Evolutionary conservation across 2,797 vertebrate species (phyloP).

Genomic region (Myotis vivesi): DNA sequence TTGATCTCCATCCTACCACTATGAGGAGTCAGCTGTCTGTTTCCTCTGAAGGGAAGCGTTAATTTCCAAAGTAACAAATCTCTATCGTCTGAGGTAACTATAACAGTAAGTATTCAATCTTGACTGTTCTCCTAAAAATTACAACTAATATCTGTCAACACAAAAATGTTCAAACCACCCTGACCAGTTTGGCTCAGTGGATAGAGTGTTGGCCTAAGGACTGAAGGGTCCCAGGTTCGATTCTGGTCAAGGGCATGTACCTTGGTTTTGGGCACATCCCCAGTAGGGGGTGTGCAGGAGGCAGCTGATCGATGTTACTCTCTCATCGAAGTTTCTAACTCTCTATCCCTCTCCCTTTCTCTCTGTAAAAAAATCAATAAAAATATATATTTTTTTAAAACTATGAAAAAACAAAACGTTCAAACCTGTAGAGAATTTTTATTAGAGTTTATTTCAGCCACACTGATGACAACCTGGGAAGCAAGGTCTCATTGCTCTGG

Average conservation of each 20-base stretch:
- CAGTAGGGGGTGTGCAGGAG: no score
- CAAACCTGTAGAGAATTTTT: background rate
- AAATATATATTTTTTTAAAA: no score
- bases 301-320: no score
- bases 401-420: background rate
- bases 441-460: background rate
- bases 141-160: background rate
- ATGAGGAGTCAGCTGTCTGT: background rate
- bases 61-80: background rate
- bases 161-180: background rate
- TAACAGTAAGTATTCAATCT: background rate
- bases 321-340: no score
- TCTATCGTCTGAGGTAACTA: background rate
- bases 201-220: no score
- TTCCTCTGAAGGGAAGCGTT: background rate
- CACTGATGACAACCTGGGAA: background rate
- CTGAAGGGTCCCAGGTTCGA: no score
- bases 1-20: background rate
- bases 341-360: no score
- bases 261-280: no score
- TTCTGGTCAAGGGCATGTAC: no score
- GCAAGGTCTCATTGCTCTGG: background rate
- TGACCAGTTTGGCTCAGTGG: no score
- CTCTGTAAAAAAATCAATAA: no score
- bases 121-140: slow-evolving; percentile 4